A percentile compares a stretch with the other conserved stretches of the same genome.
These are phyloP conservation scores for Neodiprion fabricii DNA, from an alignment of 1,140 invertebrate species.

Conservation along the genomic window DNA sequence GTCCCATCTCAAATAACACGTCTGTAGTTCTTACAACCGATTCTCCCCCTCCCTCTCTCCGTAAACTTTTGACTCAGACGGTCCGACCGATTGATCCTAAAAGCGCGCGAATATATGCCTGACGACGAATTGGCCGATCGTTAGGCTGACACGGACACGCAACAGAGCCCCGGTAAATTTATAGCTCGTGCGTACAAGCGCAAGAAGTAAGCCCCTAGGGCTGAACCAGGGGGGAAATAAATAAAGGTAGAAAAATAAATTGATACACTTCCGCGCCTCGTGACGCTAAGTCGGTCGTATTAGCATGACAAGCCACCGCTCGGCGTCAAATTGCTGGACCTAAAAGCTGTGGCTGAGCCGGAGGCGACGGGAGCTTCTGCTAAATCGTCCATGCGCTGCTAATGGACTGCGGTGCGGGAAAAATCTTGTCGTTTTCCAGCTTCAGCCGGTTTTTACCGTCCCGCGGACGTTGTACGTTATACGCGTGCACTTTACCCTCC, in stretches of 20 bases:
- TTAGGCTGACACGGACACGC: too few relatives aligned
- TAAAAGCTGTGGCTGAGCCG: slow-evolving; percentile 47
- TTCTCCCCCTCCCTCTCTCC: too few relatives aligned
- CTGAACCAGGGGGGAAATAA: background rate
- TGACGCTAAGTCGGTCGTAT: slow-evolving; percentile 52
- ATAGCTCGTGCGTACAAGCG: too few relatives aligned
- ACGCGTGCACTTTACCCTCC: background rate
- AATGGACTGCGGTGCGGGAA: slow-evolving; percentile 51
- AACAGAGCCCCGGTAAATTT: too few relatives aligned
- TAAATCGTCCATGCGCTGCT: slow-evolving; percentile 59
- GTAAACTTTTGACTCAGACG: too few relatives aligned
- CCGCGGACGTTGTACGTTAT: background rate
- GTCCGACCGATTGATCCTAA: too few relatives aligned
- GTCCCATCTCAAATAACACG: too few relatives aligned
- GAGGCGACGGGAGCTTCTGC: slow-evolving; percentile 35
- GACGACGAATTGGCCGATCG: too few relatives aligned
- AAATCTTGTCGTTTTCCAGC: slow-evolving; percentile 44
- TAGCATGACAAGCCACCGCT: slow-evolving; percentile 55
- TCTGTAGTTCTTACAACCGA: too few relatives aligned
- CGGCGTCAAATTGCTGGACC: slow-evolving; percentile 56
- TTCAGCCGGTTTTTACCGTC: background rate
- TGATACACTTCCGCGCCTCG: slow-evolving; percentile 31
- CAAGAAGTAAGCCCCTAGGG: too few relatives aligned
- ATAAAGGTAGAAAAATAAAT: background rate
- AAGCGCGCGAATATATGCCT: too few relatives aligned